phyloP scores from a whole-genome alignment of 2,888 invertebrate genomes.

The Athripsodes cinereus region DNA sequence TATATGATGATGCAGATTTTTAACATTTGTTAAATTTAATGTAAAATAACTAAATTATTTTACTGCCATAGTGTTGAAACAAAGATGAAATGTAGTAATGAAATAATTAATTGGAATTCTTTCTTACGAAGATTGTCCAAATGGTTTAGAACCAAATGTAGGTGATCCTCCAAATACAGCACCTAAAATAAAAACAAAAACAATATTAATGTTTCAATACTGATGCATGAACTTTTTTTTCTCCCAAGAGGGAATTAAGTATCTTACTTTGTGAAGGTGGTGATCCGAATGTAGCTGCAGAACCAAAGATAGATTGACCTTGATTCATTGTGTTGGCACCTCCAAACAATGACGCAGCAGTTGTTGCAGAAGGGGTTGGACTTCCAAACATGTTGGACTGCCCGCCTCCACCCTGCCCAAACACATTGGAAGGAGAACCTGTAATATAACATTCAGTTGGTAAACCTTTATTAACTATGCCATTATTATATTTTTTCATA shows the following conservation, averaged over 20 bases:
- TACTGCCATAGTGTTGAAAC: too few species aligned
- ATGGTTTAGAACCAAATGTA: slow-evolving; percentile 43
- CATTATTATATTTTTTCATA: too few species aligned
- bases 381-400: slow-evolving; percentile 18
- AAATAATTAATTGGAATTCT: too few species aligned
- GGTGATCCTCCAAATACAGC: slow-evolving; percentile 42
- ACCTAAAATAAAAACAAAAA: slow-evolving; percentile 30
- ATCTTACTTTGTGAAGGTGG: slow-evolving; percentile 17
- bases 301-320: slow-evolving; percentile 16
- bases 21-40: too few species aligned
- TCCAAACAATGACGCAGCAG: slow-evolving; percentile 8
- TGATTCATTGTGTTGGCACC: slow-evolving; percentile 4
- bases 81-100: too few species aligned
- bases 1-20: too few species aligned
- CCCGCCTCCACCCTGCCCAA: slow-evolving; percentile 15
- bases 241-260: too few species aligned
- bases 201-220: background rate
- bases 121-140: slow-evolving; percentile 40
- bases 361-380: slow-evolving; percentile 1
- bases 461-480: too few species aligned
- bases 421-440: slow-evolving; percentile 17
- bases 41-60: too few species aligned
- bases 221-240: too few species aligned
- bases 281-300: slow-evolving; percentile 20
- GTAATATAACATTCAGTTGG: too few species aligned